Evolutionary conservation across 2,113 vertebrate genomes (phyloP), one percentile per base, ranked within the genome.

Genomic region (Noctilio leporinus): DNA sequence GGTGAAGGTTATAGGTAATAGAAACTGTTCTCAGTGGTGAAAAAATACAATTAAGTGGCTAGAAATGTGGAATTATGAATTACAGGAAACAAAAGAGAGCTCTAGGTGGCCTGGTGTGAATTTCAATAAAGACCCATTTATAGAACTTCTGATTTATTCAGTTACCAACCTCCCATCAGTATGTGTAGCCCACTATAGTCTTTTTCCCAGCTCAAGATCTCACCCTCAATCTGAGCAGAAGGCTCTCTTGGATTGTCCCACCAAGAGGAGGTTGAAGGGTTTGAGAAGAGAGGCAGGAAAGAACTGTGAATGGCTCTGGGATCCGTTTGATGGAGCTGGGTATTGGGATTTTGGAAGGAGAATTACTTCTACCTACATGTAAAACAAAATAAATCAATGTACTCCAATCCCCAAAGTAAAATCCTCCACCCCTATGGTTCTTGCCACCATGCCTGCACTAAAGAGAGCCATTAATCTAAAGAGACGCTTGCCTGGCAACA

Each of bases 201-300:
- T 47, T 57, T 67, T 55, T 67, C 5, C 40, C 26, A 33, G 17
- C 10, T 49, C 22, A 67, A 40, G 49, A 9, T 38, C 40, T 89
- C 40, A 55, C 28, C 55, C 89, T 70, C 20, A 49, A 0, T 53
- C 14, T 38, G 43, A 76, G 64, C 4, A 64, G 38, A 43, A 78
- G 47, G 26, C 53, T 20, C 17, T 77, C 47, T 38, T 55, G 43
- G 9, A 17, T 45, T 20, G 1, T 38, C 16, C 14, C 51, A 40
- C 10, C n/a, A n/a, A 40, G 0, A n/a, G 10, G 35, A 57, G 67
- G 9, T 28, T 43, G 10, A 7, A 2, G 17, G 15, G 0, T 3
- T 17, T 75, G 45, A 57, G 45, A 35, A 4, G 5, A 89, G 47
- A 49, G 6, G 11, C 53, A 84, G 88, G 57, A 75, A 75, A 53